Percentiles rank a stretch among this genome's conserved stretches.
phyloP scores from a whole-genome alignment of 2,888 invertebrate species.

The Andricus curvator region DNA sequence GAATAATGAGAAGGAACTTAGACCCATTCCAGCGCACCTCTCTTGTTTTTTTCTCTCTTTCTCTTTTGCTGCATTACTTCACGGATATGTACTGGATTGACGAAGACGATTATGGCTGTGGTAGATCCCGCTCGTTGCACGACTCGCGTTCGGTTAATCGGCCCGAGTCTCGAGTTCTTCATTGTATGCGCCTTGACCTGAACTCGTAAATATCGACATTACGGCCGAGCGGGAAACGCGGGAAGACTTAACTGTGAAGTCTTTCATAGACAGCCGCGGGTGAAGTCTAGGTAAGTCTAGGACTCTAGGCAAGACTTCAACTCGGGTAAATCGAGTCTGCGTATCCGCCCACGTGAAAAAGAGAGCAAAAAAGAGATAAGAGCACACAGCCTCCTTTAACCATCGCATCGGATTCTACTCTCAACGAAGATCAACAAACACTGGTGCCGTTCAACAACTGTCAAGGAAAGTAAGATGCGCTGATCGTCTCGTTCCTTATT shows the following conservation, averaged over 20 bases:
- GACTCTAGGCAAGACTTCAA: conserved; percentile 58
- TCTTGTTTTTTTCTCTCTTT: conserved; percentile 1
- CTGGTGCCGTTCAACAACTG: conserved; percentile 63
- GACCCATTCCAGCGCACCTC: background rate
- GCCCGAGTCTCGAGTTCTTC: conserved; percentile 22
- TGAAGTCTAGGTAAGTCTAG: conserved; percentile 54
- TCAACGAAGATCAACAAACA: conserved; percentile 34
- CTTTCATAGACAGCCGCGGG: conserved; percentile 11
- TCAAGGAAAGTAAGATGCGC: conserved; percentile 47
- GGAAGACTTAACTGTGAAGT: conserved; percentile 26
- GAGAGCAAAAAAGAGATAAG: conserved; percentile 19
- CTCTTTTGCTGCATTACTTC: conserved; percentile 12
- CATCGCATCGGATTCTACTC: conserved; percentile 14
- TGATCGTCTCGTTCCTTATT: conserved; percentile 5
- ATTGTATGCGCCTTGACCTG: conserved; percentile 39
- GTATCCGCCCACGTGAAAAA: conserved; percentile 58
- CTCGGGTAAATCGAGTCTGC: conserved; percentile 58
- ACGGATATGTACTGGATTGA: conserved; percentile 34
- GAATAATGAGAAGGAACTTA: conserved; percentile 12
- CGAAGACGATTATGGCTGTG: conserved; percentile 31
- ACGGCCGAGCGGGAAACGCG: conserved; percentile 18
- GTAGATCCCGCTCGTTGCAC: conserved; percentile 32
- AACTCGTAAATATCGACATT: conserved; percentile 35
- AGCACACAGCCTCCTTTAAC: conserved; percentile 40
- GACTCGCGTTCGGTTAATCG: conserved; percentile 37